A percentile compares a stretch with the other conserved stretches of the same genome.
These are phyloP conservation scores for Carposina sasakii DNA, from an alignment of 1,140 invertebrate species.

Conservation along the genomic window DNA sequence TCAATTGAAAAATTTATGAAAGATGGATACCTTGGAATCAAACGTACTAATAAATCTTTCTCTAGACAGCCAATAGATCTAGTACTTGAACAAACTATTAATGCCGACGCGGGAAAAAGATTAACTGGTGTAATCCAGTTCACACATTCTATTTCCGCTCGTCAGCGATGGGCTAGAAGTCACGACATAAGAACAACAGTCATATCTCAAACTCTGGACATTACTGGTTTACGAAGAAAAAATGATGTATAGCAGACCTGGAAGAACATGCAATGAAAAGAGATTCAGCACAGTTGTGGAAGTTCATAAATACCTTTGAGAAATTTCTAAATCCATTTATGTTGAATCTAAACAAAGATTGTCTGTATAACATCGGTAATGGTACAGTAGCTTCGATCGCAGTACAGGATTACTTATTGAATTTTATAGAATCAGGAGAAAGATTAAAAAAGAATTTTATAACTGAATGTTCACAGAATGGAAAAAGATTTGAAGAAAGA, in stretches of 20 bases:
- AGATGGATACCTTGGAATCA: conserved; percentile 28
- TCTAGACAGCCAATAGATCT: conserved; percentile 32
- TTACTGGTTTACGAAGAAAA: conserved; percentile 20
- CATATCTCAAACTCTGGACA: conserved; percentile 24
- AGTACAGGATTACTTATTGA: conserved; percentile 18
- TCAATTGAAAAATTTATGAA: conserved; percentile 14
- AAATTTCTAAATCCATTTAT: conserved; percentile 31
- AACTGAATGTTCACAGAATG: conserved; percentile 12
- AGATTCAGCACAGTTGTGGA: conserved; percentile 17
- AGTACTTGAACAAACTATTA: conserved; percentile 35
- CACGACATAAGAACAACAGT: conserved; percentile 23
- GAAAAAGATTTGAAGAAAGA: conserved; percentile 12
- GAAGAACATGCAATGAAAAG: conserved; percentile 14
- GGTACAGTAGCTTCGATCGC: too few relatives aligned
- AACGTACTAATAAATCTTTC: conserved; percentile 37
- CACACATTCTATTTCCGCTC: conserved; percentile 29
- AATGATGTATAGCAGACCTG: conserved; percentile 26
- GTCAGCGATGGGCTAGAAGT: conserved; percentile 28
- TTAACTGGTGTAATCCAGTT: conserved; percentile 28
- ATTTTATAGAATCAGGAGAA: conserved; percentile 23
- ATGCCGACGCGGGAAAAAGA: conserved; percentile 34
- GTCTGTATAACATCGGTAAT: too few relatives aligned
- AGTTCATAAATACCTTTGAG: conserved; percentile 29
- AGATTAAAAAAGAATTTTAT: conserved; percentile 15
- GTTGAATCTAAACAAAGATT: conserved; percentile 24